Percentiles rank a stretch among this genome's conserved stretches.
phyloP scores from a whole-genome alignment of 2,797 vertebrate species.

The Crenuchus spilurus region DNA sequence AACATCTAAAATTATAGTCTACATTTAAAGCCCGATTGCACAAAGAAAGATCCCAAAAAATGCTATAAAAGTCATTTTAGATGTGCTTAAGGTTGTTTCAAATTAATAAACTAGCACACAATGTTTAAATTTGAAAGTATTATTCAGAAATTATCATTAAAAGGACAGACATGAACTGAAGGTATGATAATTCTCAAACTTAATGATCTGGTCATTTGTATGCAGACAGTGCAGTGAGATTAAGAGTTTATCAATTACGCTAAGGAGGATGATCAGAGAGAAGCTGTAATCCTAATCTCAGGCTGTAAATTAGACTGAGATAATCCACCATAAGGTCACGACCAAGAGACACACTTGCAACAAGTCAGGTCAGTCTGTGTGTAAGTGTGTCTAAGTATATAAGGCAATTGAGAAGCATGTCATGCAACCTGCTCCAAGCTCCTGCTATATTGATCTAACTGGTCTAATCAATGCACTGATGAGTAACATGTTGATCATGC shows the following conservation, averaged over 20 bases:
- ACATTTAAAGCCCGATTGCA: too few relatives aligned
- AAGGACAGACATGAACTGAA: slow-evolving; percentile 24
- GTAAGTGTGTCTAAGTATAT: slow-evolving; percentile 47
- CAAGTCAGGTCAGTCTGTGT: slow-evolving; percentile 48
- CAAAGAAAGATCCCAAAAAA: too few relatives aligned
- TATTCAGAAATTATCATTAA: slow-evolving; percentile 29
- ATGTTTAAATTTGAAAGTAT: too few relatives aligned
- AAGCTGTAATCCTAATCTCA: slow-evolving; percentile 37
- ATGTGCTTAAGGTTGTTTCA: too few relatives aligned
- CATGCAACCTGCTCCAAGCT: background rate
- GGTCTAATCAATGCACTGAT: background rate
- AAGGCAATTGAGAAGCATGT: background rate
- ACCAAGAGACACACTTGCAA: slow-evolving; percentile 24
- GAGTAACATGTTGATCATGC: background rate
- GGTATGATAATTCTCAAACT: background rate
- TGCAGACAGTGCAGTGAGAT: slow-evolving; percentile 35
- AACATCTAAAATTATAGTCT: too few relatives aligned
- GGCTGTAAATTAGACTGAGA: slow-evolving; percentile 38
- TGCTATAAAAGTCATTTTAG: too few relatives aligned
- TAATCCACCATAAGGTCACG: slow-evolving; percentile 29
- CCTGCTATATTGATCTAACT: background rate
- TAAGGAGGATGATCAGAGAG: slow-evolving; percentile 18
- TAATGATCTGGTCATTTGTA: background rate
- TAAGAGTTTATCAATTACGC: slow-evolving; percentile 29
- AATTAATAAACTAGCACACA: too few relatives aligned